Percentiles rank a stretch among this genome's conserved stretches.
These are phyloP conservation scores for Nerophis ophidion DNA, from an alignment of 2,113 vertebrate genomes.

Conservation along the genomic window DNA sequence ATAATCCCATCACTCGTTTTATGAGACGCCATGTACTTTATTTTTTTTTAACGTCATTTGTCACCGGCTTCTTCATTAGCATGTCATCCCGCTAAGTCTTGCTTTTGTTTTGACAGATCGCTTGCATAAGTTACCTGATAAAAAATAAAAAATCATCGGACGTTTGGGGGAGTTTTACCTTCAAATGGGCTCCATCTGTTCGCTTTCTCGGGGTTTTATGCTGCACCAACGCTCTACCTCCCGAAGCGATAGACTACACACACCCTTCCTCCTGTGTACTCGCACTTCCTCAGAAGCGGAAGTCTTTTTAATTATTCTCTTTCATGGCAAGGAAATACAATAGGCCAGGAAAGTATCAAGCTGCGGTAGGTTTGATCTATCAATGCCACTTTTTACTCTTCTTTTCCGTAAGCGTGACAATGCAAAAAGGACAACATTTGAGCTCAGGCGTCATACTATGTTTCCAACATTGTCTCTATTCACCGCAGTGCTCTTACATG, in stretches of 20 bases:
- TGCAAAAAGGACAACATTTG: slow-evolving; percentile 33
- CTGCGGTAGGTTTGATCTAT: slow-evolving; percentile 39
- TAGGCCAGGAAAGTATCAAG: slow-evolving; percentile 42
- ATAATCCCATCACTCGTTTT: slow-evolving; percentile 40
- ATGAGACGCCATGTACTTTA: slow-evolving; percentile 61
- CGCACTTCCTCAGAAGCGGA: slow-evolving; percentile 26
- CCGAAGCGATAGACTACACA: slow-evolving; percentile 70
- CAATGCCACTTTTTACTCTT: not conserved
- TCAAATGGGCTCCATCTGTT: slow-evolving; percentile 77
- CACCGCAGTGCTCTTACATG: slow-evolving; percentile 29
- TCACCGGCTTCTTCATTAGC: slow-evolving; percentile 68
- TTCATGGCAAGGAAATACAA: slow-evolving; percentile 55
- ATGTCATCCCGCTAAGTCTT: slow-evolving; percentile 69
- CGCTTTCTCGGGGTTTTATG: slow-evolving; percentile 69
- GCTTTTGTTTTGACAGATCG: slow-evolving; percentile 74
- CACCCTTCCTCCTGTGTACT: slow-evolving; percentile 21
- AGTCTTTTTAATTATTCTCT: slow-evolving; percentile 58
- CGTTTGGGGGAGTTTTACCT: slow-evolving; percentile 74
- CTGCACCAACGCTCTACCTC: slow-evolving; percentile 71
- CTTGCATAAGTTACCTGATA: slow-evolving; percentile 74
- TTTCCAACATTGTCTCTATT: slow-evolving; percentile 29
- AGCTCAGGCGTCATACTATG: slow-evolving; percentile 14
- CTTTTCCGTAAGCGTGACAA: slow-evolving; percentile 36
- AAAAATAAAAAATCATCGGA: slow-evolving; percentile 60
- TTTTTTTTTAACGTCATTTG: slow-evolving; percentile 69